Conservation (phyloP, 2,797 vertebrate genomes). For the Centropyge bicolor region DNA sequence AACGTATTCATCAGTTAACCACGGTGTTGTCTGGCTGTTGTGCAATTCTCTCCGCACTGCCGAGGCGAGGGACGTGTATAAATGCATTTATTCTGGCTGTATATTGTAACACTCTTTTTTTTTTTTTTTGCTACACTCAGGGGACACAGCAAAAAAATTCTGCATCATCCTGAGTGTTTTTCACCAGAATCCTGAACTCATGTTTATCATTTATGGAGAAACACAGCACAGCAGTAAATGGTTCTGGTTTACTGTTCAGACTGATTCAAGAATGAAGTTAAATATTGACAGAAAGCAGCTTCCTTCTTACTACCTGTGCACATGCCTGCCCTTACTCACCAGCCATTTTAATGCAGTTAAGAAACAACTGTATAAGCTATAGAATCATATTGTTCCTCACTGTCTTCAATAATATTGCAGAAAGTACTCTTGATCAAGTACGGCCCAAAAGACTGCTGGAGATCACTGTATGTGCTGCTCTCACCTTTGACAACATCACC, state of each 20-base stretch:
- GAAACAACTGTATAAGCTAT: not conserved
- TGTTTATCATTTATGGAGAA: conserved; percentile 14
- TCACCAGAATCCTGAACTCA: not conserved
- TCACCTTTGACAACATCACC: conserved; percentile 69
- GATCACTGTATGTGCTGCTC: not conserved
- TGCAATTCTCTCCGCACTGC: conserved; percentile 19
- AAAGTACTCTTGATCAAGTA: not conserved
- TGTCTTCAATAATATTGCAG: not conserved
- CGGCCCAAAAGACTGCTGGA: not conserved
- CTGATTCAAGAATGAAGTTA: not conserved
- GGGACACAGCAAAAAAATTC: conserved; percentile 8
- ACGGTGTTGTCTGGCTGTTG: conserved; percentile 32
- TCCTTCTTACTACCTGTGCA: not conserved
- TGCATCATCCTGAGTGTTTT: not conserved
- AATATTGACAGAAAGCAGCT: not conserved
- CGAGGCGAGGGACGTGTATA: not conserved
- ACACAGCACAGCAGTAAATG: not conserved
- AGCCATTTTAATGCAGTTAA: not conserved
- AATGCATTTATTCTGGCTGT: conserved; percentile 37
- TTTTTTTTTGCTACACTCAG: not conserved
- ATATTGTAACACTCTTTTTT: not conserved
- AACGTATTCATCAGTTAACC: conserved; percentile 66
- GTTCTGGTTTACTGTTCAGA: not conserved
- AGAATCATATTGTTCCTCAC: not conserved
- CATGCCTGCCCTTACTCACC: not conserved